Evolutionary conservation across 2,888 invertebrate species (phyloP).

Genomic region (Hyposoter dolosus): DNA sequence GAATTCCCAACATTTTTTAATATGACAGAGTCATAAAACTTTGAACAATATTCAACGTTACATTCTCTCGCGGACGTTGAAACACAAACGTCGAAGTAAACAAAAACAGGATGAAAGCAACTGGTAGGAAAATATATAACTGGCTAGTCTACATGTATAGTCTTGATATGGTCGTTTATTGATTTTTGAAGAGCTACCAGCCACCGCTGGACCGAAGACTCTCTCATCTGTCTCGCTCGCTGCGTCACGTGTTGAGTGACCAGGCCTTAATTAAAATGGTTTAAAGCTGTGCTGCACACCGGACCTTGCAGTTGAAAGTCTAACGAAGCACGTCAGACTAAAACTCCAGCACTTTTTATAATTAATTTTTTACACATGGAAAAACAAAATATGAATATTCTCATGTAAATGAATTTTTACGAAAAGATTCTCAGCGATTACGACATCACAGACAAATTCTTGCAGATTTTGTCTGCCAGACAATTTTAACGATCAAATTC

Average conservation of each 20-base stretch:
- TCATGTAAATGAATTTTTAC: neutral
- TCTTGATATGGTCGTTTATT: constrained; percentile 75
- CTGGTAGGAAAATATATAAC: constrained; percentile 63
- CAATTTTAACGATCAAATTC: neutral
- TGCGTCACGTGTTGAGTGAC: constrained; percentile 68
- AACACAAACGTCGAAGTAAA: constrained; percentile 33
- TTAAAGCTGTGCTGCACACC: constrained; percentile 69
- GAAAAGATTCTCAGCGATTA: neutral
- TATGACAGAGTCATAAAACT: neutral
- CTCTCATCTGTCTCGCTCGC: constrained; percentile 44
- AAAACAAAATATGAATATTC: neutral
- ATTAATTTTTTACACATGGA: constrained; percentile 10
- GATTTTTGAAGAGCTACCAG: constrained; percentile 73
- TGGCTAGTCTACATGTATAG: constrained; percentile 25
- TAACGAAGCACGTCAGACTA: constrained; percentile 42
- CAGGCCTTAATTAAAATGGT: constrained; percentile 73
- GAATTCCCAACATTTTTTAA: neutral
- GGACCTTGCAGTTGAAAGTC: constrained; percentile 48
- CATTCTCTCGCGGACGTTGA: neutral
- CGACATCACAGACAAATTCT: neutral
- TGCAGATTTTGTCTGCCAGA: neutral
- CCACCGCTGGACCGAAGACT: constrained; percentile 73
- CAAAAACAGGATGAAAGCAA: constrained; percentile 67
- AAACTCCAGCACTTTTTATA: constrained; percentile 24
- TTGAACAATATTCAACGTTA: constrained; percentile 11